Evolutionary conservation across 1,140 invertebrate genomes (phyloP), one percentile per base, ranked within the genome.

Genomic region (Zeugodacus cucurbitae): DNA sequence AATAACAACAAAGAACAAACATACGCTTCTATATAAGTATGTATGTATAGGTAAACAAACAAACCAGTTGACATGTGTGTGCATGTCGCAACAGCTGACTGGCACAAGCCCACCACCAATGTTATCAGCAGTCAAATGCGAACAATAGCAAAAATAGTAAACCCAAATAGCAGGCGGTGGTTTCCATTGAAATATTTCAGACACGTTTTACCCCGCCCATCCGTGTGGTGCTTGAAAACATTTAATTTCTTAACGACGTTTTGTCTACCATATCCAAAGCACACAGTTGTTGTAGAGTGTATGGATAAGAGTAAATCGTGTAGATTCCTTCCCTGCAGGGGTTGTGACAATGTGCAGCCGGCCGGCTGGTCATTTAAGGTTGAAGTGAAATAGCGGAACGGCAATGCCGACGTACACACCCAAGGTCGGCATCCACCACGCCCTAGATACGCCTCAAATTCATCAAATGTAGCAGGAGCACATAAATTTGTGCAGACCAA

Each of bases 391-490:
- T 88, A 85, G 88, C 88, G 88, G 86, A 89, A 89, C 78, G 57
- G 58, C 41, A n/a, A 82, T 48, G 74, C 41, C 74, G 74, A 70
- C 87, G 86, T 74, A 89, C 87, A 87, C 87, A 88, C 85, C 88
- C 89, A 89, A 89, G 89, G 89, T 89, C 88, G 88, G 41, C 88
- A 89, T 78, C 90, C 91, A 91, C 90, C 90, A 91, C 91, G 91
- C 91, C 89, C 91, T 90, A 91, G 91, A 91, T 91, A 91, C 91
- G 91, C 91, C 91, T 91, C 91, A 91, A 91, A 91, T 90, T 91
- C 90, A 91, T 90, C 90, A 88, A 87, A 87, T 22, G 26, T 89
- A 91, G 64, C 89, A 91, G 90, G 91, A 89, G 89, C 74, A 5
- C 91, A 88, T 37, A 41, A 64, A 48, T 67, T 67, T 87, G 2